Conservation (phyloP, 2,888 invertebrate species). For the Ophion obscuratus region DNA sequence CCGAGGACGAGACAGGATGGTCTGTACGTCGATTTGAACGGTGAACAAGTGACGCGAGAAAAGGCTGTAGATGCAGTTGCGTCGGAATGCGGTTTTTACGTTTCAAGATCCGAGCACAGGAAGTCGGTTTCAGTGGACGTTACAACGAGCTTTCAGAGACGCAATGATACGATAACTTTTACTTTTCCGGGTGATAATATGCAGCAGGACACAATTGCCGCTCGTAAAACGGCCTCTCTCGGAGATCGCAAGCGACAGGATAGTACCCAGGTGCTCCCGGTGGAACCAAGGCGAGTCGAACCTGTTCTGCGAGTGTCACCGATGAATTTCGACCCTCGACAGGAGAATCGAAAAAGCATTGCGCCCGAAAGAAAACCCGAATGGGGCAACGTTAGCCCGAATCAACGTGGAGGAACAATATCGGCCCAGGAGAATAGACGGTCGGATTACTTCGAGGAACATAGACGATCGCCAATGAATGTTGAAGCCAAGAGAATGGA, state of each 20-base stretch:
- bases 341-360: constrained; percentile 77
- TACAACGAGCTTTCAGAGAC: constrained; percentile 77
- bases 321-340: constrained; percentile 79
- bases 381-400: constrained; percentile 80
- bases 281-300: constrained; percentile 78
- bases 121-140: constrained; percentile 81
- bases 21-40: constrained; percentile 79
- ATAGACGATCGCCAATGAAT: constrained; percentile 81
- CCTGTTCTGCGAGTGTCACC: constrained; percentile 78
- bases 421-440: constrained; percentile 79
- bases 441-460: constrained; percentile 82
- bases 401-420: constrained; percentile 75
- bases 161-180: constrained; percentile 81
- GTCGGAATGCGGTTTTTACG: constrained; percentile 77
- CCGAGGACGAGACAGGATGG: constrained; percentile 82
- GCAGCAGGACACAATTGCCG: constrained; percentile 71
- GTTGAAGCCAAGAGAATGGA: constrained; percentile 80
- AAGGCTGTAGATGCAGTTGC: constrained; percentile 74
- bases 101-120: constrained; percentile 79
- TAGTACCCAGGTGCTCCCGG: constrained; percentile 72
- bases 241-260: constrained; percentile 77
- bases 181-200: constrained; percentile 79
- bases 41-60: constrained; percentile 74
- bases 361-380: constrained; percentile 78
- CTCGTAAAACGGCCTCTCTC: constrained; percentile 72